Conservation (phyloP, 2,113 vertebrate species). For the Synchiropus splendidus region DNA sequence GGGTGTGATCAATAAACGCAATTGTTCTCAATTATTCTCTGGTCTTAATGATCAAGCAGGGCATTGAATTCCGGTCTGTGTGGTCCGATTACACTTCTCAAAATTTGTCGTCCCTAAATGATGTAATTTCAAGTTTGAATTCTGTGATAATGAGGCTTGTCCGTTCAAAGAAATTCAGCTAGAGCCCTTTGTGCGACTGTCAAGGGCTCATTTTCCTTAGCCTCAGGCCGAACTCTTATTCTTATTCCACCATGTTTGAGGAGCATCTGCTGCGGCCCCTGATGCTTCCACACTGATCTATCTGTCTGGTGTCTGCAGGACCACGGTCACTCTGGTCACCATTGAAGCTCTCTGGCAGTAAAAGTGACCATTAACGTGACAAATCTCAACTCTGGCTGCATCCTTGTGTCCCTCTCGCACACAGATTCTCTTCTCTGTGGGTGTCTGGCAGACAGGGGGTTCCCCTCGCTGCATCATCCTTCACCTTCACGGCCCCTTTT, state of each 20-base stretch:
- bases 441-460: constrained; percentile 26
- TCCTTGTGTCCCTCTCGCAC: constrained; percentile 5
- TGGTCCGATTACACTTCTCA: no score
- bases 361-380: constrained; percentile 61
- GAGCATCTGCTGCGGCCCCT: no score
- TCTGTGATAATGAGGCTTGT: no score
- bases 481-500: constrained; percentile 16
- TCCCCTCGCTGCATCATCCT: constrained; percentile 13
- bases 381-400: constrained; percentile 22
- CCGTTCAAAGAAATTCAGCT: no score
- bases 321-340: constrained; percentile 4
- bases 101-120: no score
- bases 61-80: no score
- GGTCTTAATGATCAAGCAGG: no score
- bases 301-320: constrained; percentile 30
- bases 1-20: no score
- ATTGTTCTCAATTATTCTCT: no score
- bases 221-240: constrained; percentile 15
- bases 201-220: constrained; percentile 2
- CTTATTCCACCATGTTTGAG: no score
- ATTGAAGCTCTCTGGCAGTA: constrained; percentile 33
- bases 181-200: not conserved
- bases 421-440: constrained; percentile 19
- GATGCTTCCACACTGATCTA: constrained; percentile 14
- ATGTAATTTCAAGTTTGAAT: no score